Percentiles rank a stretch among this genome's conserved stretches.
Evolutionary conservation across 2,888 invertebrate genomes (phyloP).

Genomic region (Cantharis flavilabris): DNA sequence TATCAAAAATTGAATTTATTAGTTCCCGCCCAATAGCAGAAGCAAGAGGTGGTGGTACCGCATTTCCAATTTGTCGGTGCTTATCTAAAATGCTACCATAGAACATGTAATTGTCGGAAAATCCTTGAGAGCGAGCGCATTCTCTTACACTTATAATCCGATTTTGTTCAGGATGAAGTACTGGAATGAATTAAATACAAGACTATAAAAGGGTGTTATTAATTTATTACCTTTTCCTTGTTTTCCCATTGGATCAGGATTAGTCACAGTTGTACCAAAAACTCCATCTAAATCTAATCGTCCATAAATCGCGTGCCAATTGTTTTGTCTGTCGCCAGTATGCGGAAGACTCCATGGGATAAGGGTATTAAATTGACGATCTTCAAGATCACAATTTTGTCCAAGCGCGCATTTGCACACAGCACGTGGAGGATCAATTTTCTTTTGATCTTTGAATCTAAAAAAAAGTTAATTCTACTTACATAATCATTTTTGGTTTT

Average conservation of each 20-base stretch:
- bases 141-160: constrained; percentile 87
- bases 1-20: constrained; percentile 54
- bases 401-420: constrained; percentile 78
- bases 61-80: constrained; percentile 87
- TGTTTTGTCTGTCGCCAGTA: constrained; percentile 81
- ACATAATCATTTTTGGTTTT: no score
- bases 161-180: constrained; percentile 78
- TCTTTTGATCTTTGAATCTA: constrained; percentile 57
- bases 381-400: constrained; percentile 67
- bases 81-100: constrained; percentile 76
- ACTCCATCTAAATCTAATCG: constrained; percentile 82
- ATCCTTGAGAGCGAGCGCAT: constrained; percentile 88
- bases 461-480: constrained; percentile 44
- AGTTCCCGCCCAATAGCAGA: constrained; percentile 77
- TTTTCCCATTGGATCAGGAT: constrained; percentile 90
- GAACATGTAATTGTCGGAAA: constrained; percentile 76
- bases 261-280: constrained; percentile 82
- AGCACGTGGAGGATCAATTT: constrained; percentile 63
- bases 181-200: constrained; percentile 45
- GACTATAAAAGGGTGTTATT: background rate
- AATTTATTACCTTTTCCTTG: constrained; percentile 66
- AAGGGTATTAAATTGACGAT: constrained; percentile 79
- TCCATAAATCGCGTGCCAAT: constrained; percentile 86
- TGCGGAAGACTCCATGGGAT: constrained; percentile 90
- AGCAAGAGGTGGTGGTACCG: constrained; percentile 85